These are phyloP conservation scores for Agrotis ipsilon DNA, from an alignment of 2,888 invertebrate species.

Conservation along the genomic window DNA sequence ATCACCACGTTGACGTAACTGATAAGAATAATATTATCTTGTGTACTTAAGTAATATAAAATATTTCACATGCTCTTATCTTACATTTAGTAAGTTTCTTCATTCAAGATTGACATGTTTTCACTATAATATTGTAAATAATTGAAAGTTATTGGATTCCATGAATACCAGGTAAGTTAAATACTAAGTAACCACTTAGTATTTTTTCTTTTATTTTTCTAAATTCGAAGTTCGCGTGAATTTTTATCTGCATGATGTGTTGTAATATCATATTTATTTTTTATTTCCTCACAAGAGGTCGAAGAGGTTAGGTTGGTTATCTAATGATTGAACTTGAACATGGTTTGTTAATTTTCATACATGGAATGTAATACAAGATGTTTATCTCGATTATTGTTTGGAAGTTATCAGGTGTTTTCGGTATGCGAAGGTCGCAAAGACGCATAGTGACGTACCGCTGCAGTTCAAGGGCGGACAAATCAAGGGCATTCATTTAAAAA, in stretches of 20 bases:
- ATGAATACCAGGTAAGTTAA: conserved; percentile 50
- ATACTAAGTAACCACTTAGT: background rate
- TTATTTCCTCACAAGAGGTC: conserved; percentile 70
- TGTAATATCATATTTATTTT: conserved; percentile 37
- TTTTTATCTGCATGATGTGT: conserved; percentile 23
- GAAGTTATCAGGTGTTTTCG: conserved; percentile 53
- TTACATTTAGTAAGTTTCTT: conserved; percentile 71
- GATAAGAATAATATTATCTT: conserved; percentile 85
- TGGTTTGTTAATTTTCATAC: conserved; percentile 24
- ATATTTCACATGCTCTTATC: conserved; percentile 68
- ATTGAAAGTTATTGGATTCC: conserved; percentile 32
- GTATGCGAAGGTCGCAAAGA: conserved; percentile 68
- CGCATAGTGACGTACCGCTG: conserved; percentile 73
- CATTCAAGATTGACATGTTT: conserved; percentile 69
- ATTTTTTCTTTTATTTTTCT: background rate
- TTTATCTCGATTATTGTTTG: conserved; percentile 35
- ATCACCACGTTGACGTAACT: conserved; percentile 80
- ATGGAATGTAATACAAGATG: conserved; percentile 12
- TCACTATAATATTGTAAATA: conserved; percentile 39
- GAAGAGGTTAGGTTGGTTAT: conserved; percentile 85
- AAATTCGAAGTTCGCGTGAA: background rate
- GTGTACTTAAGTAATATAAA: conserved; percentile 75
- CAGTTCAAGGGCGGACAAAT: conserved; percentile 85
- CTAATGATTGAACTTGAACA: conserved; percentile 71
- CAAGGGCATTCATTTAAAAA: conserved; percentile 79